Evolutionary conservation across 2,888 invertebrate species (phyloP), one percentile per base, ranked within the genome.

Genomic region (Pachymerium ferrugineum): DNA sequence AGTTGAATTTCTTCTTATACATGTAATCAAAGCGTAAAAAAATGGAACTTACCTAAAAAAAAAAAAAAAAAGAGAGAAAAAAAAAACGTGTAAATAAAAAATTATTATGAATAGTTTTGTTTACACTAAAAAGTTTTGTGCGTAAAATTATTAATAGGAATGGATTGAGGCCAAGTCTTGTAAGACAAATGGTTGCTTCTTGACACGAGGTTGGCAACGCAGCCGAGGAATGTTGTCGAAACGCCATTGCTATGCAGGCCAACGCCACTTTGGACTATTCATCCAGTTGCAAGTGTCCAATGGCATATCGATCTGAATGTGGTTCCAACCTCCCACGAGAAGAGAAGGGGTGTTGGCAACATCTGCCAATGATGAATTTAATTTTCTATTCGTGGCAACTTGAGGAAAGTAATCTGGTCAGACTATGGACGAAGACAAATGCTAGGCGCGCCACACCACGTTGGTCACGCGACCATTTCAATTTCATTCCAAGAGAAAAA

Each of bases 301-400:
- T 62, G 28, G 62, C 62, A 62, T 62, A 62, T 62, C 62, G 62
- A 62, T 62, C 62, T 62, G 25, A 62, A 62, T 62, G 62, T 62
- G 62, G 62, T 62, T 25, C n/a, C 62, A 62, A 28, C 62, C 25
- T 62, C 62, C 62, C 14, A 22, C 8, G 28, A 28, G 28, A 62
- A 62, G 25, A 62, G 62, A 62, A 62, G 28, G 62, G 62, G 62
- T 62, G 62, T 62, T 62, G 69, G 30, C 33, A 19, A 28, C 69
- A 33, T 69, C 33, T 33, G 33, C 69, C 69, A 33, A 19, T 69
- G 33, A 69, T 69, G 69, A 69, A 69, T 69, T 69, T 69, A 69
- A 69, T 69, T 69, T 69, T 69, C 69, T 69, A 30, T 69, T 69
- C 69, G 69, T 69, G 69, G 30, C 69, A 69, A 69, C 69, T 69